A percentile compares a stretch with the other conserved stretches of the same genome.
Conservation (phyloP, 2,113 vertebrate species). For the Etia nguti region DNA sequence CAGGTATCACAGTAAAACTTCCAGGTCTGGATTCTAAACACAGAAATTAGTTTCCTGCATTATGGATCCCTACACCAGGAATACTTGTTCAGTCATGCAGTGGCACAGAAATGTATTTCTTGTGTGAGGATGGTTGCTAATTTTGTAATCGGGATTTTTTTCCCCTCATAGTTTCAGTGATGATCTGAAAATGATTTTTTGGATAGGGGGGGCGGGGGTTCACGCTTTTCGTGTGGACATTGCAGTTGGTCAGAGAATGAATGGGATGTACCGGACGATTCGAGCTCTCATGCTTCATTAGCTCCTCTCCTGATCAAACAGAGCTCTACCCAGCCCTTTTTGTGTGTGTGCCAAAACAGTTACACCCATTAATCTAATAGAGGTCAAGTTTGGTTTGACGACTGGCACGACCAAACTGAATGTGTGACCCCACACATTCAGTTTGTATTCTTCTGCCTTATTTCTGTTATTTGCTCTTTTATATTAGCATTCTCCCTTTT, state of each 20-base stretch:
- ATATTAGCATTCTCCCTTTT: background rate
- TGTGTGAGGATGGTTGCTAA: background rate
- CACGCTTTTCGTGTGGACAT: background rate
- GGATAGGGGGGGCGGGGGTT: background rate
- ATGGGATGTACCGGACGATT: background rate
- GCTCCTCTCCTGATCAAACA: background rate
- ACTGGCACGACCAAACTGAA: background rate
- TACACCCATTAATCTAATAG: background rate
- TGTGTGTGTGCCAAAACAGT: background rate
- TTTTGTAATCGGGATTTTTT: background rate
- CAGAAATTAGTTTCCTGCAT: background rate
- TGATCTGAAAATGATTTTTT: background rate
- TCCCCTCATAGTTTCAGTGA: background rate
- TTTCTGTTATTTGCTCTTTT: background rate
- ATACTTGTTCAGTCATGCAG: background rate
- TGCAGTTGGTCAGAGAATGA: background rate
- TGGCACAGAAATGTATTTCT: background rate
- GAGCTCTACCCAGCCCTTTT: background rate
- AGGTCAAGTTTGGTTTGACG: background rate
- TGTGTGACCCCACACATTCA: background rate
- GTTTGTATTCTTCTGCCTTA: background rate
- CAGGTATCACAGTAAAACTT: too few species aligned
- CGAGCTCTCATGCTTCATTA: background rate
- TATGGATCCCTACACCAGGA: rapidly evolving
- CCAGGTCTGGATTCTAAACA: background rate